Conservation (phyloP, 2,113 vertebrate genomes). For the human (Homo sapiens) region GRCh38 chr4:72359001-72359500, state of each 20-base stretch:
- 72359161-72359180: not conserved
- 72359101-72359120: not conserved
- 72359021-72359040: conserved; percentile 11
- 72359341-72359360: not conserved
- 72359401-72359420: not conserved
- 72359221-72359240: not conserved
- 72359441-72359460: not conserved
- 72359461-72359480: conserved; percentile 17
- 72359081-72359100: not conserved
- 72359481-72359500: not conserved
- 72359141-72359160: not conserved
- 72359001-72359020: not conserved
- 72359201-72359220: not conserved
- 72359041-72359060: not conserved
- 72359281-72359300: not conserved
- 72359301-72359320: not conserved
- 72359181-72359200: not conserved
- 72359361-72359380: not conserved
- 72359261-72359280: not conserved
- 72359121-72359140: not conserved
- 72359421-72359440: not conserved
- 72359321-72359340: not conserved
- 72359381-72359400: not conserved
- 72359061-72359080: not conserved
- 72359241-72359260: not conserved